Conservation (phyloP, 2,888 invertebrate genomes). For the Apodemia duryi region DNA sequence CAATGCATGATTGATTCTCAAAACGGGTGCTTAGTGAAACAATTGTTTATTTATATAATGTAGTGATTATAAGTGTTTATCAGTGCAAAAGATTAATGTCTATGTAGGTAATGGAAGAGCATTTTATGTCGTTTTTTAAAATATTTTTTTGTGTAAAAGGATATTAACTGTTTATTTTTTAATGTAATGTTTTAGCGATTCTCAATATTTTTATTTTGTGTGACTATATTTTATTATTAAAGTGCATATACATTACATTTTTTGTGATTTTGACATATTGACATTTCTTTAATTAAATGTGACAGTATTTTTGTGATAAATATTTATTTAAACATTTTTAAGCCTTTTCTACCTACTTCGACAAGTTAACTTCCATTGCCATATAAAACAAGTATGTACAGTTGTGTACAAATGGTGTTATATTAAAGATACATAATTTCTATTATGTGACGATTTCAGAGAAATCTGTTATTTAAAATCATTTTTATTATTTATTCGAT, state of each 20-base stretch:
- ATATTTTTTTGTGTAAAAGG: slow-evolving; percentile 1
- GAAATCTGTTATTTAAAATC: slow-evolving; percentile 42
- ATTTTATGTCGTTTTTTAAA: slow-evolving; percentile 7
- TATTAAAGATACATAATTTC: slow-evolving; percentile 25
- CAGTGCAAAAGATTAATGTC: slow-evolving; percentile 18
- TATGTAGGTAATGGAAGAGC: slow-evolving; percentile 8
- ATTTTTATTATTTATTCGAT: slow-evolving; percentile 21
- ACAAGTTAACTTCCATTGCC: slow-evolving; percentile 22
- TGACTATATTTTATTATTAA: neutral
- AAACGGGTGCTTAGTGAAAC: slow-evolving; percentile 28
- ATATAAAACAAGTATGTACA: slow-evolving; percentile 34
- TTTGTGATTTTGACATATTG: neutral
- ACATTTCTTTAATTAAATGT: neutral
- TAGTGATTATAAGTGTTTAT: slow-evolving; percentile 16
- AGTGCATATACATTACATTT: too few species aligned
- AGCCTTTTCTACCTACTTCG: neutral
- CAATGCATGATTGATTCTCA: slow-evolving; percentile 10
- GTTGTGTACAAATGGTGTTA: slow-evolving; percentile 47
- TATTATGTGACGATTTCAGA: slow-evolving; percentile 49
- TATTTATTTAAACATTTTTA: neutral
- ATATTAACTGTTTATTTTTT: slow-evolving; percentile 6
- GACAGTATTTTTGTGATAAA: neutral
- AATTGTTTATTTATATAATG: slow-evolving; percentile 23
- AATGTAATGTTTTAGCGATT: neutral
- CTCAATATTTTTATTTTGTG: neutral